Conservation (phyloP, 2,113 vertebrate species). For the Nyctereutes procyonoides region DNA sequence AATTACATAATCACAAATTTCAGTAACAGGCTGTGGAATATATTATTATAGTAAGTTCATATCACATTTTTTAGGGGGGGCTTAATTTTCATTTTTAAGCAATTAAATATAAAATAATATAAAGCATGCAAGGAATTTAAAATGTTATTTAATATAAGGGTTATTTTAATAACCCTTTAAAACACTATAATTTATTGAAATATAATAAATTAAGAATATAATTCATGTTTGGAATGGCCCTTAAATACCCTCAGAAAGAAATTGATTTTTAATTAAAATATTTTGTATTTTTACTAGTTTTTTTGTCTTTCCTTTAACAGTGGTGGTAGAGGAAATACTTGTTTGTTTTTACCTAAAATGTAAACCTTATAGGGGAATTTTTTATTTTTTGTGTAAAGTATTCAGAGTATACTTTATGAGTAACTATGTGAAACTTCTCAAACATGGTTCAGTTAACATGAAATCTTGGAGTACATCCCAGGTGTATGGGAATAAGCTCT, state of each 20-base stretch:
- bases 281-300: not conserved
- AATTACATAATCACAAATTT: not conserved
- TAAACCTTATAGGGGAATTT: not conserved
- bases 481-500: not conserved
- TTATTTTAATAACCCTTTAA: not conserved
- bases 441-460: not conserved
- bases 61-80: not conserved
- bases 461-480: not conserved
- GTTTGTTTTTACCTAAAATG: slow-evolving; percentile 8
- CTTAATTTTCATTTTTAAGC: not conserved
- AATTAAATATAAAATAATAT: not conserved
- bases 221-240: not conserved
- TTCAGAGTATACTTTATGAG: not conserved
- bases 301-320: not conserved
- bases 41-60: not conserved
- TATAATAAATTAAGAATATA: not conserved
- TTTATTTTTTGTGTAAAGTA: not conserved
- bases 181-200: not conserved
- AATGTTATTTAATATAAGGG: not conserved
- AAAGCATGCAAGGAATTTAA: not conserved
- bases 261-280: not conserved
- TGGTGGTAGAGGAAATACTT: not conserved
- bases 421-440: slow-evolving; percentile 12
- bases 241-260: not conserved
- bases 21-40: not conserved